phyloP scores from a whole-genome alignment of 2,113 vertebrate genomes.

The Rhagologus leucostigma region DNA sequence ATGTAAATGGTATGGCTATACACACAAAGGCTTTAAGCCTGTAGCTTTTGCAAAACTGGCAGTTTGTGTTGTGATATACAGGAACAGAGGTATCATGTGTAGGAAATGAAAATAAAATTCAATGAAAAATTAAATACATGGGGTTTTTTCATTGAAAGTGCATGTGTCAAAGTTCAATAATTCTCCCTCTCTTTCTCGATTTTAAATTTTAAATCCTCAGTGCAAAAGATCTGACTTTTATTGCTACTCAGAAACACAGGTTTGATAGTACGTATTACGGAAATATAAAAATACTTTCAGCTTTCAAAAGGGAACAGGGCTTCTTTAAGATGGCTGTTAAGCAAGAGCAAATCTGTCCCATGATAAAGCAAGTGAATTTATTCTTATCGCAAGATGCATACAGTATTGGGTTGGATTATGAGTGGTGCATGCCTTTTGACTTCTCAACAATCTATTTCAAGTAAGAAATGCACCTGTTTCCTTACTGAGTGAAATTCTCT shows the following conservation, averaged over 20 bases:
- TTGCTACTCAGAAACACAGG: neutral
- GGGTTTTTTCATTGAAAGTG: conserved; percentile 17
- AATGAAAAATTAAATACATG: neutral
- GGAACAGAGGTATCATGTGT: neutral
- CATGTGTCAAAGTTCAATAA: neutral
- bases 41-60: neutral
- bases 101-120: conserved; percentile 13
- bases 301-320: neutral
- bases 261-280: neutral
- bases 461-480: neutral
- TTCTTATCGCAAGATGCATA: neutral
- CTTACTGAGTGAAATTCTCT: neutral
- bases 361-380: neutral
- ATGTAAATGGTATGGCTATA: neutral
- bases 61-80: neutral
- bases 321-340: neutral
- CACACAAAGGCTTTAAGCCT: conserved; percentile 37
- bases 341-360: neutral
- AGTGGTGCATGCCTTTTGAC: neutral
- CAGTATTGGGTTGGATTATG: neutral
- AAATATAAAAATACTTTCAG: neutral
- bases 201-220: neutral
- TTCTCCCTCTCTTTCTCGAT: neutral
- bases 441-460: neutral
- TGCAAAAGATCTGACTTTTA: neutral